Evolutionary conservation across 2,113 vertebrate genomes (phyloP).

Genomic region (Eclectus roratus): DNA sequence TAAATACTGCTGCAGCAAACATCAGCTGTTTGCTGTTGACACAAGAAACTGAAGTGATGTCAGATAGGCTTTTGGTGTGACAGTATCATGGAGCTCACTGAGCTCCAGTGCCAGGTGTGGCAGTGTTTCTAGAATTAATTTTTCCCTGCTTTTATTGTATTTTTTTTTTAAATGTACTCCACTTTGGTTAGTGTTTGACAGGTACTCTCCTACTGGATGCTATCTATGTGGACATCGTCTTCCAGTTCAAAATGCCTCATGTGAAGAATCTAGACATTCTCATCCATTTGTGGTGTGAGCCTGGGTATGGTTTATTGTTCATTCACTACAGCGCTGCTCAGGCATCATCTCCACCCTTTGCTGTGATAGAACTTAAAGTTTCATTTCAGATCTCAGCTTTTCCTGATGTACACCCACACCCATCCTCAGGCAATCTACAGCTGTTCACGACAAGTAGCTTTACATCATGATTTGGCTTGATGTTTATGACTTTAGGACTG

Average conservation of each 20-base stretch:
- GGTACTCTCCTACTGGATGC: background rate
- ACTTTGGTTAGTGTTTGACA: background rate
- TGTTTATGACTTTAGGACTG: background rate
- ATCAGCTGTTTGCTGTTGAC: background rate
- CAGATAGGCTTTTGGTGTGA: background rate
- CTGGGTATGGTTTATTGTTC: background rate
- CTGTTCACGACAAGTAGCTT: background rate
- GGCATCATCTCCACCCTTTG: background rate
- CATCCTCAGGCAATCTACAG: background rate
- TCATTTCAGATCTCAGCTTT: background rate
- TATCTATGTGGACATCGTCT: background rate
- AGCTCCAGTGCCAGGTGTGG: background rate
- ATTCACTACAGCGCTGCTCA: background rate
- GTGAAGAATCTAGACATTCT: background rate
- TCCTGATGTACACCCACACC: background rate
- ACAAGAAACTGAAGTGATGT: background rate
- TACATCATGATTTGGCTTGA: background rate
- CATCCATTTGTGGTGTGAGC: background rate
- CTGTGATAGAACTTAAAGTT: conserved; percentile 2
- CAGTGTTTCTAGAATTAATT: conserved; percentile 13
- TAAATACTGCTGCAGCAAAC: background rate
- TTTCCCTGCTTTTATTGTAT: rapidly evolving
- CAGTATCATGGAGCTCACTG: background rate
- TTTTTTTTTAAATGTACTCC: background rate
- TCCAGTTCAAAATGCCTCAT: background rate